Evolutionary conservation across 2,113 vertebrate genomes (phyloP).

Genomic region (Heterotilapia buettikoferi): DNA sequence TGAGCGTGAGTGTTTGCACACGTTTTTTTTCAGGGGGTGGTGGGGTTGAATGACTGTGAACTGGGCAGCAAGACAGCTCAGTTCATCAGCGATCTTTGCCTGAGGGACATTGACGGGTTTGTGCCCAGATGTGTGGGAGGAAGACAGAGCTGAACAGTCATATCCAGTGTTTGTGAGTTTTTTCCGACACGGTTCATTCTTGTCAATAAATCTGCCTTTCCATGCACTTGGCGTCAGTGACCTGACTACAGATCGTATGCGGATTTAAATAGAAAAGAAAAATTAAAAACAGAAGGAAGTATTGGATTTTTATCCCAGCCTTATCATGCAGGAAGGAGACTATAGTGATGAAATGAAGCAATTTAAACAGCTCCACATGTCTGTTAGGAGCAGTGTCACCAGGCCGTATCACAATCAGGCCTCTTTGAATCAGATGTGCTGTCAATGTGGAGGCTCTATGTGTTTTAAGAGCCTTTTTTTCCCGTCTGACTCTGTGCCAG

Average conservation of each 20-base stretch:
- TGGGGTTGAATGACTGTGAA: neutral
- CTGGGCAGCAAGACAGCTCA: neutral
- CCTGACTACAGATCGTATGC: neutral
- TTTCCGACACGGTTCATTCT: slow-evolving; percentile 28
- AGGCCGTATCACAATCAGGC: slow-evolving; percentile 31
- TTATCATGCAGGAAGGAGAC: slow-evolving; percentile 11
- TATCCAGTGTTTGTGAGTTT: slow-evolving; percentile 21
- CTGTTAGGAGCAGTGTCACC: slow-evolving; percentile 24
- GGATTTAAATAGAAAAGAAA: neutral
- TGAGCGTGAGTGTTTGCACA: neutral
- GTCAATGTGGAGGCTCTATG: slow-evolving; percentile 41
- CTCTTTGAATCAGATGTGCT: slow-evolving; percentile 7
- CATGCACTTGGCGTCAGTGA: slow-evolving; percentile 23
- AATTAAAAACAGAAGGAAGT: neutral
- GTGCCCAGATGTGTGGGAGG: slow-evolving; percentile 61
- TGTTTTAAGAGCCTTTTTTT: slow-evolving; percentile 21
- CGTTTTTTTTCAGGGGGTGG: neutral
- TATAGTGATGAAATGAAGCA: slow-evolving; percentile 7
- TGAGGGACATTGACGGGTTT: slow-evolving; percentile 46
- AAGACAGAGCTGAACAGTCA: slow-evolving; percentile 28
- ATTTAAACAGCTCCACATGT: slow-evolving; percentile 37
- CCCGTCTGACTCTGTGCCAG: slow-evolving; percentile 24
- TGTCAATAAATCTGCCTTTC: slow-evolving; percentile 40
- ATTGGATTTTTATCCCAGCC: slow-evolving; percentile 6
- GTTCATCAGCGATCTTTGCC: slow-evolving; percentile 33